Evolutionary conservation across 2,797 vertebrate genomes (phyloP).

Genomic region (Triplophysa yarkandensis): DNA sequence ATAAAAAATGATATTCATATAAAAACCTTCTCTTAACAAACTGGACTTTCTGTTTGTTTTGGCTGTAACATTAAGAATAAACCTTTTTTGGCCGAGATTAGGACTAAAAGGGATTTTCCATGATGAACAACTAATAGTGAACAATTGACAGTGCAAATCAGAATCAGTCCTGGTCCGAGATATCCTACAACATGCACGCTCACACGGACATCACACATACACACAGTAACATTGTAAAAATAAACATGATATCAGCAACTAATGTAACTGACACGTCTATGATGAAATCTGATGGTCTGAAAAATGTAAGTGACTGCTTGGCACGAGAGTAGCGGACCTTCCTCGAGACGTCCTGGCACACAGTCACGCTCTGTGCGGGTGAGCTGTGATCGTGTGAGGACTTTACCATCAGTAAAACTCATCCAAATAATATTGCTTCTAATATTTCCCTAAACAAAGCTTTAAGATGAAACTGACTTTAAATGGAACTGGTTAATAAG

Average conservation of each 20-base stretch:
- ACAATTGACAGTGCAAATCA: conserved; percentile 31
- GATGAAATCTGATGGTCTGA: background rate
- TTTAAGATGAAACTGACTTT: background rate
- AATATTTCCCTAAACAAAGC: background rate
- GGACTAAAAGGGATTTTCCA: background rate
- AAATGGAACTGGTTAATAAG: conserved; percentile 20
- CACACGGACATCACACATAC: conserved; percentile 15
- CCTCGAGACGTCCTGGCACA: conserved; percentile 14
- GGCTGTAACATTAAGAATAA: conserved; percentile 6
- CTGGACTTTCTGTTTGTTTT: conserved; percentile 16
- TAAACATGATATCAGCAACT: conserved; percentile 23
- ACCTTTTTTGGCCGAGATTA: background rate
- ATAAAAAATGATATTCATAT: conserved; percentile 43
- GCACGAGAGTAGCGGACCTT: conserved; percentile 17
- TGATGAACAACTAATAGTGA: conserved; percentile 21
- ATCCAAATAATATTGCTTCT: conserved; percentile 25
- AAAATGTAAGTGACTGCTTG: conserved; percentile 34
- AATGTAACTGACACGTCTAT: conserved; percentile 14
- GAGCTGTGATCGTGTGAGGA: conserved; percentile 27
- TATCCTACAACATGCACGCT: conserved; percentile 1
- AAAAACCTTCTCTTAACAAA: conserved; percentile 23
- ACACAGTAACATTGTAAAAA: conserved; percentile 25
- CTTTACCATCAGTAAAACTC: background rate
- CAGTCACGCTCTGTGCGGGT: conserved; percentile 18
- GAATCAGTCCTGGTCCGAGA: conserved; percentile 10